Base-by-base conservation (phyloP, 2,113 vertebrate species). In the Stigmatopora argus region DNA sequence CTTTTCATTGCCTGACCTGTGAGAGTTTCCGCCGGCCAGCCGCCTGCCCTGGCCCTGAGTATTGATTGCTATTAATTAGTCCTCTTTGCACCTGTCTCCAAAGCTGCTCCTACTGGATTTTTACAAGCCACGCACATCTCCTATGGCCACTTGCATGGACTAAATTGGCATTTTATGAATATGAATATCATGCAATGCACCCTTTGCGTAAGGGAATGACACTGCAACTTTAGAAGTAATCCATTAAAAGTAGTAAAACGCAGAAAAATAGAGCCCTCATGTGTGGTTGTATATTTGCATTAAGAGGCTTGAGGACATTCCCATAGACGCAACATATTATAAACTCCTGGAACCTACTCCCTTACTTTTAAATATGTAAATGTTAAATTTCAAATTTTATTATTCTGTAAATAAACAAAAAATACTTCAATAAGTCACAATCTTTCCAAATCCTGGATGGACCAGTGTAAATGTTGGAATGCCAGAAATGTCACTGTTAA, bases 31-130 rank as follows among this genome's bases (percentile, higher is more conserved):
- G 82, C 79, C 69, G 80, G 74, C 81, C 76, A 65, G 67, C 86
- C 74, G 78, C 70, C 73, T 78, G 85, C 83, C 83, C 80, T 67
- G 81, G 80, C 85, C 53, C 75, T 69, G 71, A 79, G 78, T 86
- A 87, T 87, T 79, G 82, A 86, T 86, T 79, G 82, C 80, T 86
- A 89, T 90, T 90, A 86, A 90, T 90, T 91, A 87, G 80, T 84
- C 73, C 74, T 80, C 82, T 89, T 87, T 86, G 79, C 83, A 84
- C 84, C 81, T 85, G 86, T 83, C 86, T 88, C 80, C 77, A 72
- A 80, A 83, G 78, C 72, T 74, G 78, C 76, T 65, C 73, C 80
- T 78, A 83, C 85, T 83, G 85, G 78, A 84, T 85, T 85, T 80
- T 35, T 64, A 51, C 73, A 73, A 69, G 75, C 57, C 11, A 18